These are phyloP conservation scores for Hylyphantes graminicola DNA, from an alignment of 1,140 invertebrate species.

Conservation along the genomic window DNA sequence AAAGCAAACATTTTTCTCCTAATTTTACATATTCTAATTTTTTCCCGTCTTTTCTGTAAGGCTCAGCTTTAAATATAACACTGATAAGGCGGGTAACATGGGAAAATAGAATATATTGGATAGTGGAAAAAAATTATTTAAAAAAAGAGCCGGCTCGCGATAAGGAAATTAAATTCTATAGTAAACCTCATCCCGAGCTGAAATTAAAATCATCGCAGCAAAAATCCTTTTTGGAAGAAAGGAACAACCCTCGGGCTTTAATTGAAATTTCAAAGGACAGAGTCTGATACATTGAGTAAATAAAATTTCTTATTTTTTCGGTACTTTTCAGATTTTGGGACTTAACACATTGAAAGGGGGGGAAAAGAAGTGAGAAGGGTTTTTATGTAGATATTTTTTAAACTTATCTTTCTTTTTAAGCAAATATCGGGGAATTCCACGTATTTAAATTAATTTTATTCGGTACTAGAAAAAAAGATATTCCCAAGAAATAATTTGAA, in stretches of 20 bases:
- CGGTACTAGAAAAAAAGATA: no score
- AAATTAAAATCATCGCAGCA: slow-evolving; percentile 49
- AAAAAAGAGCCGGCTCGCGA: slow-evolving; percentile 12
- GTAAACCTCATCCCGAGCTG: slow-evolving; percentile 17
- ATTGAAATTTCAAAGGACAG: slow-evolving; percentile 48
- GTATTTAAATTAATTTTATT: no score
- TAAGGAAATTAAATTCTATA: slow-evolving; percentile 54
- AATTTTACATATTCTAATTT: neutral
- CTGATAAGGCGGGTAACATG: slow-evolving; percentile 27
- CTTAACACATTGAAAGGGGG: neutral
- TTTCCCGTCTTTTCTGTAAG: neutral
- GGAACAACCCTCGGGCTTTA: slow-evolving; percentile 13
- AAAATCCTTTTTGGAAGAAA: slow-evolving; percentile 19
- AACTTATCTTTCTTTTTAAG: no score
- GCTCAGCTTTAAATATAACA: slow-evolving; percentile 19
- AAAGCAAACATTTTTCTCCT: slow-evolving; percentile 37
- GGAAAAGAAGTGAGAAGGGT: slow-evolving; percentile 2
- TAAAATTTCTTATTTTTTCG: slow-evolving; percentile 3
- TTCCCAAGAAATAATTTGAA: no score
- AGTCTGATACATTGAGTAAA: slow-evolving; percentile 52
- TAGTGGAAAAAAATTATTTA: slow-evolving; percentile 16
- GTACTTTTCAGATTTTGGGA: neutral
- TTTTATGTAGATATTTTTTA: neutral
- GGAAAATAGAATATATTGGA: neutral
- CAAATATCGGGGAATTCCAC: no score